Percentiles rank a stretch among this genome's conserved stretches.
Conservation (phyloP, 2,113 vertebrate genomes). For the Zingel zingel region DNA sequence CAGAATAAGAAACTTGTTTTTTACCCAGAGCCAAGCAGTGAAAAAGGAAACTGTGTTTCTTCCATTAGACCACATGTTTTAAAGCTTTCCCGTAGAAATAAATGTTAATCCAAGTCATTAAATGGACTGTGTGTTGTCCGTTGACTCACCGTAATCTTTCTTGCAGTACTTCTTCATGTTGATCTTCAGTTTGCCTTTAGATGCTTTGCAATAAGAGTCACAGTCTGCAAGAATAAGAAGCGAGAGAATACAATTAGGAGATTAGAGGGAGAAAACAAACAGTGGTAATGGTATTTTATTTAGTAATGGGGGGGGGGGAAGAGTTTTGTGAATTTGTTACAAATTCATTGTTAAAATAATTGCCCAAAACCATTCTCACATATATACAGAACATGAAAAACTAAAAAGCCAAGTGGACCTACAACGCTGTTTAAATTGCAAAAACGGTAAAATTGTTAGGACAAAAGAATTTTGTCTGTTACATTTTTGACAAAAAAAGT, state of each 20-base stretch:
- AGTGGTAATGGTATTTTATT: neutral
- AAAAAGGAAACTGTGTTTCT: constrained; percentile 17
- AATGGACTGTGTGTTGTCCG: neutral
- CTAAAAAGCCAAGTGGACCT: neutral
- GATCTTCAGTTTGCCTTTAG: constrained; percentile 98
- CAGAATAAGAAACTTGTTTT: neutral
- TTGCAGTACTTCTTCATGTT: constrained; percentile 99
- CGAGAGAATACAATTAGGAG: constrained; percentile 14
- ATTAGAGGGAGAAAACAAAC: constrained; percentile 6
- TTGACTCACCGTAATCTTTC: constrained; percentile 97
- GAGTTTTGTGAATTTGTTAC: neutral
- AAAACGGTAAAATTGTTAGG: neutral
- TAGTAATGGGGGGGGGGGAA: neutral
- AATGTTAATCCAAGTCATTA: constrained; percentile 8
- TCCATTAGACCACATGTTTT: constrained; percentile 35
- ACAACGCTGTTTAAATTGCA: neutral
- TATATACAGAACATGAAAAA: neutral
- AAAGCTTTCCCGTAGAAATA: constrained; percentile 17
- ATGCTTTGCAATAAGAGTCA: constrained; percentile 98
- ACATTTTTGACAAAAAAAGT: neutral
- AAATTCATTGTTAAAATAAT: neutral
- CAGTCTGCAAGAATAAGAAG: constrained; percentile 86
- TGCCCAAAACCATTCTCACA: neutral
- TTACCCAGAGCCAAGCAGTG: neutral
- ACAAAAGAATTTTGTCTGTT: neutral